Evolutionary conservation across 2,113 vertebrate genomes (phyloP).

Genomic region (Myotis davidii): DNA sequence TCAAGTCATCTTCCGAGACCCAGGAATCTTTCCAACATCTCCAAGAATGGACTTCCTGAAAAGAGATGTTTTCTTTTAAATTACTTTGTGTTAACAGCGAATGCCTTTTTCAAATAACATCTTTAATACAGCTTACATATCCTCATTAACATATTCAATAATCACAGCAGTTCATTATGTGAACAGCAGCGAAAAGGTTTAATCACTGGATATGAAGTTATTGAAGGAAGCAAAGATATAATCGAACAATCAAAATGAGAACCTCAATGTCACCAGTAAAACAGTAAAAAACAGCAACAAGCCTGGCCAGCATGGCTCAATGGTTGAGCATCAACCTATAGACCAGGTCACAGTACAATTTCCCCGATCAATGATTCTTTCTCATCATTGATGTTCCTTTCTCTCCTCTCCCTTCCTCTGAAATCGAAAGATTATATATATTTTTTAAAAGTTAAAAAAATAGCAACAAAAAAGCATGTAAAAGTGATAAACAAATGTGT

Average conservation of each 20-base stretch:
- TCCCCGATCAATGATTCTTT: no score
- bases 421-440: no score
- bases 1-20: constrained; percentile 29
- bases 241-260: constrained; percentile 22
- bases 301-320: no score
- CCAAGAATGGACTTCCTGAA: constrained; percentile 51
- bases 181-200: constrained; percentile 89
- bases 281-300: neutral
- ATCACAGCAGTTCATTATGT: constrained; percentile 89
- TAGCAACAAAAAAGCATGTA: neutral
- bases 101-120: neutral
- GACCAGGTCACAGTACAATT: no score
- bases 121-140: constrained; percentile 76
- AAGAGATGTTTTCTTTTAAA: constrained; percentile 38
- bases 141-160: constrained; percentile 86
- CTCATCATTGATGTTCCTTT: no score
- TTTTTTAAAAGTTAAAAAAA: neutral
- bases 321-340: no score
- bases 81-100: neutral
- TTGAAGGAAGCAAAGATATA: neutral
- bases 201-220: constrained; percentile 88
- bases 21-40: neutral
- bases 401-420: no score
- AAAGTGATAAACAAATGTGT: neutral
- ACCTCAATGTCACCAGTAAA: constrained; percentile 20